These are phyloP conservation scores for Lates japonicus DNA, from an alignment of 2,797 vertebrate genomes.

Conservation along the genomic window DNA sequence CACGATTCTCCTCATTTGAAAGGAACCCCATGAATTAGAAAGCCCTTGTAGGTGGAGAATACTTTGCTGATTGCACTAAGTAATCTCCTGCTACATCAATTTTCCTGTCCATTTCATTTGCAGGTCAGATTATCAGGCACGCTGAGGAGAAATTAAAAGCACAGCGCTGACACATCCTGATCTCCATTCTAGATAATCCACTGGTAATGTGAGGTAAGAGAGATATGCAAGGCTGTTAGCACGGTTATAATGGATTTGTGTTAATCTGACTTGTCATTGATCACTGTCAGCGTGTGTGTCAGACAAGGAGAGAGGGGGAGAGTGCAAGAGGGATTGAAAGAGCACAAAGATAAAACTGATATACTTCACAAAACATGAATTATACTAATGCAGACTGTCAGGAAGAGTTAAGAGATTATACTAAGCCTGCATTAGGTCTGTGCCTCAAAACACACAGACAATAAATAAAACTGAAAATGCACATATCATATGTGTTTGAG, in stretches of 20 bases:
- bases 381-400: constrained; percentile 34
- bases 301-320: constrained; percentile 17
- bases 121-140: constrained; percentile 63
- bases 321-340: constrained; percentile 2
- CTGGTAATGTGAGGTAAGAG: constrained; percentile 57
- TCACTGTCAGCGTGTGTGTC: constrained; percentile 44
- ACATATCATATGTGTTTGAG: constrained; percentile 29
- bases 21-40: constrained; percentile 10
- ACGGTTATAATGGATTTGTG: constrained; percentile 42
- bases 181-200: constrained; percentile 71
- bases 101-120: constrained; percentile 50
- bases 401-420: constrained; percentile 41
- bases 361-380: constrained; percentile 48
- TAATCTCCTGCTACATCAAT: constrained; percentile 54
- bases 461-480: constrained; percentile 21
- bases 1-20: not conserved
- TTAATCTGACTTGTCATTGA: constrained; percentile 69
- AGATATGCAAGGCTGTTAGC: constrained; percentile 51
- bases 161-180: constrained; percentile 65
- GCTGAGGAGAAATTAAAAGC: constrained; percentile 73
- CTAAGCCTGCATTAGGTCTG: constrained; percentile 39
- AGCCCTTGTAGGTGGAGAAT: constrained; percentile 22
- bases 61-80: constrained; percentile 28
- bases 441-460: constrained; percentile 29
- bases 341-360: constrained; percentile 43